Evolutionary conservation across 2,888 invertebrate genomes (phyloP), one percentile per base, ranked within the genome.

Genomic region (Drosophila vallismaia): DNA sequence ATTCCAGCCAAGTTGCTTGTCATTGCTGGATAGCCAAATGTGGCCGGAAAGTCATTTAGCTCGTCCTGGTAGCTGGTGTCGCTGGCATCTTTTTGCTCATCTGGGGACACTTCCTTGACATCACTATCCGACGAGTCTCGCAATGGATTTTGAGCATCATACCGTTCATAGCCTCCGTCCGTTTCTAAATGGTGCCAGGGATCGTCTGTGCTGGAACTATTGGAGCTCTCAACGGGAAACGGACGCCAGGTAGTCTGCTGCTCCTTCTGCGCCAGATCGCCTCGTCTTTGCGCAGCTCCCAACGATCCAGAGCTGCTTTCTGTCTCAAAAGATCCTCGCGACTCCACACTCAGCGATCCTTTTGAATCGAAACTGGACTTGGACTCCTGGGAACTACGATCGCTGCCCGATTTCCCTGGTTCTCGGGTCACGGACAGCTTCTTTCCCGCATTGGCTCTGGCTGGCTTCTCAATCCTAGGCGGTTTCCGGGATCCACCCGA

Each of bases 171-270:
- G 4, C 93, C 93, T 62, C 93, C 93, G 76, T 95, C 95, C 40
- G 94, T 94, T 88, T 96, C 96, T 49, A 95, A 94, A 8, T 96
- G 95, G 84, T 95, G 94, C 93, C 96, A 95, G 5, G 95, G 95
- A 89, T 97, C 97, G 90, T 97, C 97, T 48, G 96, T 94, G 89
- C 96, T 97, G 3, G 96, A 96, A 72, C 96, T 96, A 38, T 96
- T 96, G 53, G 96, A 96, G 88, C 96, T 96, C 88, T 96, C 96
- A 12, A 97, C 94, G 24, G 96, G 95, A 89, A 96, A 97, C 3
- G 96, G 95, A 82, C 95, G 94, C 96, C 96, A 96, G 0, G 96
- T 96, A 3, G 96, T 95, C 89, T 95, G 95, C 56, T 95, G 92
- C 88, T 96, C 96, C 88, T 94, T 93, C 50, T 93, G 92, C 3